These are phyloP conservation scores for human (Homo sapiens) DNA, from an alignment of 2,113 vertebrate species.

Conservation along the genomic window DNA sequence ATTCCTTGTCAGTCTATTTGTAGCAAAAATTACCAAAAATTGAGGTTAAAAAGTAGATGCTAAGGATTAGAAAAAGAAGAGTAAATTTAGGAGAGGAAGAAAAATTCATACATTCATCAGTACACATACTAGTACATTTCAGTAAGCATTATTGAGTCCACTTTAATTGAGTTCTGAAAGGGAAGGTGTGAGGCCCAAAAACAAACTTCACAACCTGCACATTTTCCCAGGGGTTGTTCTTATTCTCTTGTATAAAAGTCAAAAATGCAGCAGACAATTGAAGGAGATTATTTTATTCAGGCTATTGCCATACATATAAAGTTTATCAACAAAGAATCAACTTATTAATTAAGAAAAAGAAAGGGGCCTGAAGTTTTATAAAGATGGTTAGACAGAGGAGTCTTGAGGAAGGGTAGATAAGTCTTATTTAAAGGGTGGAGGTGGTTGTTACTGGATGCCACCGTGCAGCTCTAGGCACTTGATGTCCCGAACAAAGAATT, in stretches of 20 bases:
- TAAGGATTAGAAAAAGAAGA: not conserved
- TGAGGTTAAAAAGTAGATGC: not conserved
- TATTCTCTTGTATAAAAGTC: not conserved
- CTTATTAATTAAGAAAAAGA: not conserved
- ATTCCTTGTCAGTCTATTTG: not conserved
- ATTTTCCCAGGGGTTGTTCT: not conserved
- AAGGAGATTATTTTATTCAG: not conserved
- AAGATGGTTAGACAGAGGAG: too few relatives aligned
- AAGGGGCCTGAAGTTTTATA: not conserved
- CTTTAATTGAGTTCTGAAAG: not conserved
- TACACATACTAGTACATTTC: not conserved
- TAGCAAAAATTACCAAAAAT: not conserved
- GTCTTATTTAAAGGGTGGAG: not conserved
- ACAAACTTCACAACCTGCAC: not conserved
- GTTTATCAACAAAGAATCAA: not conserved
- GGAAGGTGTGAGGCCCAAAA: not conserved
- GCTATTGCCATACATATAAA: not conserved
- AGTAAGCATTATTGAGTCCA: not conserved
- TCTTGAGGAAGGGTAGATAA: not conserved
- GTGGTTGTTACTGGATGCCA: not conserved
- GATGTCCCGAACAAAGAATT: too few relatives aligned
- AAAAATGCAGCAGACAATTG: not conserved
- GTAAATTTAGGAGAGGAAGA: not conserved
- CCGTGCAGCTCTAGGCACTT: too few relatives aligned
- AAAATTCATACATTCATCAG: not conserved